Percentiles rank a stretch among this genome's conserved stretches.
phyloP scores from a whole-genome alignment of 2,113 vertebrate species.

The Pterophyllum scalare region DNA sequence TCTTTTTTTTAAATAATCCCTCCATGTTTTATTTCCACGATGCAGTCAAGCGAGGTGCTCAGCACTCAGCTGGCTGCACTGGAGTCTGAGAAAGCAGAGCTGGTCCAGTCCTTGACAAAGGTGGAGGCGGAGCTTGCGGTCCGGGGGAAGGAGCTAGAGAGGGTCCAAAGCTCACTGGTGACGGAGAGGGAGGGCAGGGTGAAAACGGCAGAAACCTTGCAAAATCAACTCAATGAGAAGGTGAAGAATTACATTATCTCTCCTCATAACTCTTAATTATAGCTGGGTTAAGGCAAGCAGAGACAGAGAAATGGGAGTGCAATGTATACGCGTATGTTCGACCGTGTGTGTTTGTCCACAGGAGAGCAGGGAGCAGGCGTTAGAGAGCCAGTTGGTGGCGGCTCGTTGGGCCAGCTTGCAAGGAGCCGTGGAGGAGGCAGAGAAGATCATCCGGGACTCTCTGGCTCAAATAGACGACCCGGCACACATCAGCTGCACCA shows the following conservation, averaged over 20 bases:
- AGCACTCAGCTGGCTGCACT: constrained; percentile 71
- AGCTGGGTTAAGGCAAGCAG: background rate
- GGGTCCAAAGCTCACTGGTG: constrained; percentile 76
- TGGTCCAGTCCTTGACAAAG: constrained; percentile 69
- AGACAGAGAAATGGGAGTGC: background rate
- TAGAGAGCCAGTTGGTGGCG: constrained; percentile 77
- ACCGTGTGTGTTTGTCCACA: constrained; percentile 49
- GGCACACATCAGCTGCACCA: constrained; percentile 87
- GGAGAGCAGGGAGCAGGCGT: constrained; percentile 82
- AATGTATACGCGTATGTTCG: background rate
- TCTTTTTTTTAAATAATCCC: background rate
- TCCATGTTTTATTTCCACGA: background rate
- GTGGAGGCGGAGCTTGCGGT: constrained; percentile 74
- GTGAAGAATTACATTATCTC: constrained; percentile 59
- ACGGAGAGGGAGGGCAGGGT: constrained; percentile 79
- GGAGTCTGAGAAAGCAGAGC: constrained; percentile 80
- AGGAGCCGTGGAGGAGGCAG: constrained; percentile 79
- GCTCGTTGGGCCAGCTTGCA: constrained; percentile 83
- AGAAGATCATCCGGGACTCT: constrained; percentile 88
- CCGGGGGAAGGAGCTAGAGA: constrained; percentile 80
- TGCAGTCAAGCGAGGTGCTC: constrained; percentile 80
- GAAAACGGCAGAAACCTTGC: constrained; percentile 79
- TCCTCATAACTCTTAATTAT: background rate
- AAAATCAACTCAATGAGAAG: constrained; percentile 85
- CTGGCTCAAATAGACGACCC: constrained; percentile 88